phyloP scores from a whole-genome alignment of 2,113 vertebrate genomes.

The Etheostoma spectabile region DNA sequence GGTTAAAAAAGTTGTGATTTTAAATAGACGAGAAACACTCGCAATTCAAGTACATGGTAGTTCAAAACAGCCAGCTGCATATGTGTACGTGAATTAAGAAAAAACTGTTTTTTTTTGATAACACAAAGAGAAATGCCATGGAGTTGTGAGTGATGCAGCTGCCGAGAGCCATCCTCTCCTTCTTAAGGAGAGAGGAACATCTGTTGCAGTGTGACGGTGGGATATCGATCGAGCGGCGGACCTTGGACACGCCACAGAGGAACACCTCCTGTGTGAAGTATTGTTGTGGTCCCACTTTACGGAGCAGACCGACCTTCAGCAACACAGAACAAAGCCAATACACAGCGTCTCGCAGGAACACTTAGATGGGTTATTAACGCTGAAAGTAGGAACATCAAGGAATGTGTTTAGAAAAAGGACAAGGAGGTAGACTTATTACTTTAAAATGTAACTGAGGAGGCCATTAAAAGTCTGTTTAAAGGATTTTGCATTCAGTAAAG shows the following conservation, averaged over 20 bases:
- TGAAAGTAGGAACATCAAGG: not conserved
- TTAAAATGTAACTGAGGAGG: conserved; percentile 8
- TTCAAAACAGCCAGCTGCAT: not conserved
- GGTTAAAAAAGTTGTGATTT: not conserved
- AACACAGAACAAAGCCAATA: conserved; percentile 24
- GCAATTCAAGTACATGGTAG: too few relatives aligned
- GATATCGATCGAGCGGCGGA: conserved; percentile 70
- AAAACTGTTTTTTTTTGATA: not conserved
- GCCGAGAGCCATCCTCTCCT: conserved; percentile 29
- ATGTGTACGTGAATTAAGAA: not conserved
- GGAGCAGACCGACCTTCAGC: conserved; percentile 54
- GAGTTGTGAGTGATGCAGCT: conserved; percentile 34
- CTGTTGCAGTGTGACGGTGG: conserved; percentile 55
- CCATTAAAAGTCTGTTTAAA: conserved; percentile 24
- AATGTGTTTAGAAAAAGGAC: not conserved
- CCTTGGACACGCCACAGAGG: conserved; percentile 53
- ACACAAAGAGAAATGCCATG: conserved; percentile 4
- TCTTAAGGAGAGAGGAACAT: conserved; percentile 32
- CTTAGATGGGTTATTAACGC: conserved; percentile 14
- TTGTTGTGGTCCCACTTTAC: conserved; percentile 35
- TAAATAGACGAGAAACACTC: not conserved
- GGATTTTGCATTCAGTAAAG: conserved; percentile 7
- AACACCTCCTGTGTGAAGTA: conserved; percentile 33
- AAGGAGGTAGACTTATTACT: not conserved
- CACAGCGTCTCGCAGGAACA: conserved; percentile 34